Evolutionary conservation across 2,888 invertebrate species (phyloP), one percentile per base, ranked within the genome.

Genomic region (Drosophila longiperda): DNA sequence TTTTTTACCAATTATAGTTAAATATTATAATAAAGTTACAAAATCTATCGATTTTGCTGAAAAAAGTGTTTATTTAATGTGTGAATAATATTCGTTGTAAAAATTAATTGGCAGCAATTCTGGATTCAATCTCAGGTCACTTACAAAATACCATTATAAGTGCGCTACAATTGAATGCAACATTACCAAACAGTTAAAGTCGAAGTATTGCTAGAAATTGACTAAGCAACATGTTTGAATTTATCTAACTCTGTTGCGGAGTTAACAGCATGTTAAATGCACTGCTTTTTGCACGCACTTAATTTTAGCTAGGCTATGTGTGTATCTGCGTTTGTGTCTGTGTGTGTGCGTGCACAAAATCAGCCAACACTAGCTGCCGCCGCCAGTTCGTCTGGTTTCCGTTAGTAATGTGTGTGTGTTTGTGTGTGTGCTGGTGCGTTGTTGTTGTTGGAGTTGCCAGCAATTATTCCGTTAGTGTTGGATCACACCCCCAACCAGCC

Each of bases 401-500:
- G 83, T 75, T 81, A 42, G 61, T 48, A 52, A 59, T 67, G 72
- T 74, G 50, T 60, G 54, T 54, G 68, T 33, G 48, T 52, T 69
- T 42, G 68, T 60, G 67, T 55, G 50, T 67, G 40, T 26, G 59
- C 54, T 17, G 36, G 49, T 62, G 55, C 48, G 48, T 50, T 75
- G 70, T 66, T 70, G 80, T 54, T 69, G 82, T 65, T 73, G 79
- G 79, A 85, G 88, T 84, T 87, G 87, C 81, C 87, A 83, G 87
- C 87, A 87, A 89, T 89, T 87, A 87, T 88, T 84, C 87, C 84
- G 89, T 87, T 88, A 87, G 87, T 84, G 82, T 79, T 83, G 85
- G 81, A 76, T 83, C 81, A 73, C 84, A 79, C 75, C 70, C 65
- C 74, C 72, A 68, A 59, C 61, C 29, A 40, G 40, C 32, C 33